Evolutionary conservation across 2,888 invertebrate species (phyloP).

Genomic region (Zygogramma bicolorata): DNA sequence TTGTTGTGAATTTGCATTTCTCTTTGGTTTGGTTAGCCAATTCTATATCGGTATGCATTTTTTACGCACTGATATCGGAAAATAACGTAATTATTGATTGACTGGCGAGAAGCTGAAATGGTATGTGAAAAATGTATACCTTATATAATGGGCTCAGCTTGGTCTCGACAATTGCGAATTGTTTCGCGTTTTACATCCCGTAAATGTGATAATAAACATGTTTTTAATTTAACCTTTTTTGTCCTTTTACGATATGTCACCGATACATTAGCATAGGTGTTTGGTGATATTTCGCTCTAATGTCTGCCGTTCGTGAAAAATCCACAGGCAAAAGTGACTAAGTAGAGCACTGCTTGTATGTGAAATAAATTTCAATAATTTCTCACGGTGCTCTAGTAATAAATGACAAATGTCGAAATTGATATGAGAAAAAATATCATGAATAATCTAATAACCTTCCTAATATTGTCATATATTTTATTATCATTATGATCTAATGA

Average conservation of each 20-base stretch:
- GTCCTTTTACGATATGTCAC: constrained; percentile 56
- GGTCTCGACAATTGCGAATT: constrained; percentile 38
- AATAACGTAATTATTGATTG: constrained; percentile 42
- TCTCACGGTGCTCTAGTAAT: constrained; percentile 42
- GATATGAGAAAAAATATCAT: background rate
- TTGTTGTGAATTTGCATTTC: constrained; percentile 59
- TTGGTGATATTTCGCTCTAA: constrained; percentile 39
- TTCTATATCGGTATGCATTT: constrained; percentile 45
- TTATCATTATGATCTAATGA: too few relatives aligned
- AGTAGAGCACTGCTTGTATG: constrained; percentile 31
- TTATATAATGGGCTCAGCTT: constrained; percentile 44
- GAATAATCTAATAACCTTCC: background rate
- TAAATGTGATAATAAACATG: constrained; percentile 67
- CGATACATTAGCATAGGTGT: constrained; percentile 47
- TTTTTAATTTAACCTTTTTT: constrained; percentile 61
- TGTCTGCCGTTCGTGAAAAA: constrained; percentile 31
- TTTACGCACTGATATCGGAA: constrained; percentile 37
- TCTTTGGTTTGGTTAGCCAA: constrained; percentile 52
- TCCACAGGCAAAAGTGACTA: constrained; percentile 22
- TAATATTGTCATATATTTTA: too few relatives aligned
- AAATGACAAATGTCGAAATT: background rate
- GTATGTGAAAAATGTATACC: constrained; percentile 49
- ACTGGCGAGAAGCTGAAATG: constrained; percentile 33
- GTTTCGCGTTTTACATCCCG: constrained; percentile 51
- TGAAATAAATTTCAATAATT: constrained; percentile 45